Percentiles rank a stretch among this genome's conserved stretches.
These are phyloP conservation scores for Osmerus eperlanus DNA, from an alignment of 2,113 vertebrate species.

Conservation along the genomic window DNA sequence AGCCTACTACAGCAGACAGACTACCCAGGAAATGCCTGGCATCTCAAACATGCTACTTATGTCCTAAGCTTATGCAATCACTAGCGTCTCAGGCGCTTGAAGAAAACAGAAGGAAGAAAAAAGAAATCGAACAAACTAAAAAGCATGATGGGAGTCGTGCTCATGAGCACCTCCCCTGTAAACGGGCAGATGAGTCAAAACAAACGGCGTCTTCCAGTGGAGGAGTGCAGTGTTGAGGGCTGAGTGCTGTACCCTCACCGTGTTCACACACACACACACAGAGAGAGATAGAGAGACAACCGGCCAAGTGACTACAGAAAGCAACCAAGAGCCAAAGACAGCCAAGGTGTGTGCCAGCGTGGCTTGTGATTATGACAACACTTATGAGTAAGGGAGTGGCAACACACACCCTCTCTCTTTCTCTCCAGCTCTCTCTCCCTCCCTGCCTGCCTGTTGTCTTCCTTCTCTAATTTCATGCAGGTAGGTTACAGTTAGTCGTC, in stretches of 20 bases:
- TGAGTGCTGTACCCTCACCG: not conserved
- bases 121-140: too few relatives aligned
- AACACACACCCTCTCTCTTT: not conserved
- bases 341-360: conserved; percentile 13
- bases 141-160: not conserved
- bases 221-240: not conserved
- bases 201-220: not conserved
- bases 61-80: conserved; percentile 33
- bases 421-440: not conserved
- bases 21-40: conserved; percentile 46
- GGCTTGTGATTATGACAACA: not conserved
- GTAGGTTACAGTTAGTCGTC: not conserved
- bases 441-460: not conserved
- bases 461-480: not conserved
- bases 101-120: conserved; percentile 2
- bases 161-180: not conserved
- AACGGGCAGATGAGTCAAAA: conserved; percentile 4
- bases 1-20: conserved; percentile 25
- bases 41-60: conserved; percentile 50
- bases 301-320: conserved; percentile 22
- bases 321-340: conserved; percentile 13
- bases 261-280: not conserved
- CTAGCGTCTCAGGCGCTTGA: conserved; percentile 16
- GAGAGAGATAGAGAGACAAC: conserved; percentile 12
- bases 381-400: not conserved